Percentiles rank a stretch among this genome's conserved stretches.
Evolutionary conservation across 2,888 invertebrate genomes (phyloP).

Genomic region (Argynnis bischoffii): DNA sequence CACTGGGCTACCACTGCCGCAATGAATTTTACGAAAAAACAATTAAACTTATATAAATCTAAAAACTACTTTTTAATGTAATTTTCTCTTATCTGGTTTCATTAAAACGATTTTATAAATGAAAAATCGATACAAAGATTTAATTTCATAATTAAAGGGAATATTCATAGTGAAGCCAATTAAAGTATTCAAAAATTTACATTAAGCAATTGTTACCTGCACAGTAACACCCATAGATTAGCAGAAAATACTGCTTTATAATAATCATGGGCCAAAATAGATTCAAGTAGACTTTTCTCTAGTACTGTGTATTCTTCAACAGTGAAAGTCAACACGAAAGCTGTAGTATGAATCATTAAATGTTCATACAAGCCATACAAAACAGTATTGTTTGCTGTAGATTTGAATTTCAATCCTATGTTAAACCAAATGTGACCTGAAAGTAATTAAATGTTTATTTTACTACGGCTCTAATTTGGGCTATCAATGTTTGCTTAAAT

Average conservation of each 20-base stretch:
- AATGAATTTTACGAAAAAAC: too few species aligned
- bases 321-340: conserved; percentile 50
- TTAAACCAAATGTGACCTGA: conserved; percentile 63
- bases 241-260: conserved; percentile 60
- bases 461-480: not conserved
- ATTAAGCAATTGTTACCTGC: conserved; percentile 52
- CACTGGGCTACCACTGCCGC: too few species aligned
- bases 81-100: too few species aligned
- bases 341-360: conserved; percentile 50
- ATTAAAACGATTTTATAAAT: too few species aligned
- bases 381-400: conserved; percentile 28
- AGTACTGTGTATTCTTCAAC: conserved; percentile 51
- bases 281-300: conserved; percentile 56
- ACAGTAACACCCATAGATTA: conserved; percentile 62
- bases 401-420: conserved; percentile 49
- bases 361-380: conserved; percentile 56
- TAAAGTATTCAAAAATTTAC: not conserved
- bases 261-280: conserved; percentile 54
- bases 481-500: too few species aligned
- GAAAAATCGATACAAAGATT: too few species aligned
- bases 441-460: conserved; percentile 37
- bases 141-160: not conserved
- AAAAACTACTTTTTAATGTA: too few species aligned
- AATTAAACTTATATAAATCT: too few species aligned
- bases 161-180: not conserved